Evolutionary conservation across 2,888 invertebrate genomes (phyloP).

Genomic region (Cerceris rybyensis): DNA sequence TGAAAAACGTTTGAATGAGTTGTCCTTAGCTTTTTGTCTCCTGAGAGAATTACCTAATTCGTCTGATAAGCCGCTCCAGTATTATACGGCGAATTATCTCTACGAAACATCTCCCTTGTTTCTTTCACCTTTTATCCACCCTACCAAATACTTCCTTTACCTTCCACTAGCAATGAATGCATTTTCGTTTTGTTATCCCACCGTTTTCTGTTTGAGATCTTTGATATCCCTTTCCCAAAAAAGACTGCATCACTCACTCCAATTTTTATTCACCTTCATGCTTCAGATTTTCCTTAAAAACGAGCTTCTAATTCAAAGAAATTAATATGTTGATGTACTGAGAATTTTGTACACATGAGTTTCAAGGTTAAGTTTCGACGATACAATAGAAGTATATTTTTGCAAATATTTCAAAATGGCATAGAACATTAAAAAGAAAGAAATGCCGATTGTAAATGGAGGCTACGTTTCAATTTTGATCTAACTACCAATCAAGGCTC

Average conservation of each 20-base stretch:
- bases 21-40: background rate
- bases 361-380: no score
- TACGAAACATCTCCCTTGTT: background rate
- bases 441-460: background rate
- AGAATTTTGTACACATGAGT: no score
- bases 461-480: background rate
- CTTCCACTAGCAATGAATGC: no score
- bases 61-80: slow-evolving; percentile 12
- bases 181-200: no score
- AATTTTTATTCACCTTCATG: background rate
- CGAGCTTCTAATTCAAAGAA: no score
- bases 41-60: background rate
- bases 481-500: background rate
- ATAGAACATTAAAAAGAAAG: background rate
- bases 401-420: no score
- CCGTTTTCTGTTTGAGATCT: slow-evolving; percentile 3
- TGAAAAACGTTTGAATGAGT: background rate
- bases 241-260: background rate
- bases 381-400: no score
- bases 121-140: background rate
- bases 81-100: slow-evolving; percentile 4
- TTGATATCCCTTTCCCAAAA: background rate
- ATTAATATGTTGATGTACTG: no score
- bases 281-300: no score
- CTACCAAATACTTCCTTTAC: background rate